Percentiles rank a stretch among this genome's conserved stretches.
Conservation (phyloP, 1,140 invertebrate genomes). For the Ostrea denselamellosa region DNA sequence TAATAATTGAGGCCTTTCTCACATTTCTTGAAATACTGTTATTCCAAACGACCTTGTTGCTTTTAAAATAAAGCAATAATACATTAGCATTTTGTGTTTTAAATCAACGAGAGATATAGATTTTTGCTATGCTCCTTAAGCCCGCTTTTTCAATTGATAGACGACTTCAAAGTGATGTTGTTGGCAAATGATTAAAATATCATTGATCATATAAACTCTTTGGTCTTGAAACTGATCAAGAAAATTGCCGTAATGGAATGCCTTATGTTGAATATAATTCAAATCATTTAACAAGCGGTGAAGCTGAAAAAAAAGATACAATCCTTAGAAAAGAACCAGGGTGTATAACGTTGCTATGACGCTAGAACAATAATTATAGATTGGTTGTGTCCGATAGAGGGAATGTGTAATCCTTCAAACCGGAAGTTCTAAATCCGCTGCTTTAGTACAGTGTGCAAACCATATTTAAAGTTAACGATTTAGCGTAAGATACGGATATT, state of each 20-base stretch:
- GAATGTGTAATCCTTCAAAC: constrained; percentile 13
- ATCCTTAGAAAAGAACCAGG: neutral
- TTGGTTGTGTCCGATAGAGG: neutral
- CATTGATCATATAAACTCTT: too few species aligned
- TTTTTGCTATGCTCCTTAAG: neutral
- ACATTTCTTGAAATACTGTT: too few species aligned
- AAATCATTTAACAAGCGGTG: neutral
- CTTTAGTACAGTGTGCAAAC: neutral
- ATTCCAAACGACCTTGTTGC: too few species aligned
- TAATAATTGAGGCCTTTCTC: too few species aligned
- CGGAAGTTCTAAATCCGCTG: constrained; percentile 22
- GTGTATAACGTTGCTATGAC: neutral
- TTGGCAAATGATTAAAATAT: too few species aligned
- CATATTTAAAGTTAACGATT: neutral
- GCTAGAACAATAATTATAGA: constrained; percentile 8
- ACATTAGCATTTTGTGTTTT: too few species aligned
- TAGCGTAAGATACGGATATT: neutral
- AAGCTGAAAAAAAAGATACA: neutral
- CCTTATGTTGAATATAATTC: neutral
- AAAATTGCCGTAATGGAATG: neutral
- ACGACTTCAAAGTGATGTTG: too few species aligned
- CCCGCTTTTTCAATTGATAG: too few species aligned
- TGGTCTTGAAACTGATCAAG: neutral
- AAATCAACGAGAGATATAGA: neutral
- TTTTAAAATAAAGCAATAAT: too few species aligned